Conservation (phyloP, 1,140 invertebrate species). For the Lepidostoma basale region DNA sequence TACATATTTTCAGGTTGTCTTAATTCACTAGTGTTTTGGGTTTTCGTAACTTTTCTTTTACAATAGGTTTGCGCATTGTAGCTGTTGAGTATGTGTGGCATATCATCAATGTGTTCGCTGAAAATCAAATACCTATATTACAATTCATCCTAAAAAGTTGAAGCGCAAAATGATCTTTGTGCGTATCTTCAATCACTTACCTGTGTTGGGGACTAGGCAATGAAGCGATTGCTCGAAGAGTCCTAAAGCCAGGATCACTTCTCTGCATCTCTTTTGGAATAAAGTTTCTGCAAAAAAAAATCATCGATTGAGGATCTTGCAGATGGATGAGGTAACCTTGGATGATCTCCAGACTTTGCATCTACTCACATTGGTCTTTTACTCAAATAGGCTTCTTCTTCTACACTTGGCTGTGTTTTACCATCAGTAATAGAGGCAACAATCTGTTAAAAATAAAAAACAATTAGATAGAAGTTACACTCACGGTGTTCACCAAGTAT, state of each 20-base stretch:
- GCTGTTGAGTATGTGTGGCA: conserved; percentile 56
- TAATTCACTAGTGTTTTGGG: conserved; percentile 58
- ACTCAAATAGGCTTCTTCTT: conserved; percentile 6
- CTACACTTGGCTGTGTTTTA: not conserved
- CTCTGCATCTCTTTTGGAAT: conserved; percentile 49
- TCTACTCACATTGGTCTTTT: conserved; percentile 10
- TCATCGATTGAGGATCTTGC: not conserved
- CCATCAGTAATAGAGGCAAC: not conserved
- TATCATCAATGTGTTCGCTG: conserved; percentile 50
- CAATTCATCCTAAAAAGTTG: too few species aligned
- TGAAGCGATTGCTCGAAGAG: conserved; percentile 55
- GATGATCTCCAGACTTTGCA: not conserved
- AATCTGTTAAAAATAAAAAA: not conserved
- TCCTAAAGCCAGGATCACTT: conserved; percentile 51
- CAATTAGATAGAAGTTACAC: too few species aligned
- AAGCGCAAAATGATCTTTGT: too few species aligned
- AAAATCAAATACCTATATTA: conserved; percentile 12
- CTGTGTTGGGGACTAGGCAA: conserved; percentile 55
- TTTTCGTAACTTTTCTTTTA: conserved; percentile 63
- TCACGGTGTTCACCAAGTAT: too few species aligned
- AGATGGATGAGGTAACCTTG: not conserved
- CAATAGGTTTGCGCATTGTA: conserved; percentile 54
- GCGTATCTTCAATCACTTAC: too few species aligned
- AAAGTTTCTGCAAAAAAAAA: conserved; percentile 50
- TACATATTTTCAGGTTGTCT: conserved; percentile 46